Base-by-base conservation (phyloP, 2,113 vertebrate species). In the Chionis minor region DNA sequence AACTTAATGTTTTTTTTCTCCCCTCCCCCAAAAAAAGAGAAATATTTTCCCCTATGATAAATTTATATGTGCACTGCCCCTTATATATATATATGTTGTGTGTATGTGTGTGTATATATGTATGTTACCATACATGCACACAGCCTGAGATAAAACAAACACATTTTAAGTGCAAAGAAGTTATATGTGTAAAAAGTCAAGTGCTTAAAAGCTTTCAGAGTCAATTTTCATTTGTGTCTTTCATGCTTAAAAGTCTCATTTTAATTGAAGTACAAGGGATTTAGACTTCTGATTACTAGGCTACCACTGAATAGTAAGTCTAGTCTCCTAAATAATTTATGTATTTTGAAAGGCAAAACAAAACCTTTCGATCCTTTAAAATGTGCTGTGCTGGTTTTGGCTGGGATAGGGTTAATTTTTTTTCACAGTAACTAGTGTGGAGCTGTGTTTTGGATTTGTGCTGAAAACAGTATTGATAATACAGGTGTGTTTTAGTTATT, bases 1-100 rank as follows among this genome's bases (percentile, higher is more conserved):
- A 81, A 44, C 8, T 35, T 70, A 30, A 24, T 2, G 9, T 35
- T 55, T 49, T 47, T 1, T 58, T 89, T 47, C 12, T 19, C 6
- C n/a, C n/a, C n/a, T n/a, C n/a, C n/a, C n/a, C n/a, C 63, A 62
- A 38, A 8, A 65, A 27, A 27, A 4, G 0, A 56, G 62, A 32
- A 77, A 28, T 33, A 22, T 26, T 62, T 54, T 42, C 61, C 12
- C 16, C 4, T 44, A 1, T 14, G 21, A 73, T 54, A 75, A 38
- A 58, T 52, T 32, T 65, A 44, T 33, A 62, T 2, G 12, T 3
- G 0, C 6, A 4, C 2, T 0, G 3, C 1, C 1, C 44, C 42
- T 44, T 44, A n/a, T n/a, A n/a, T n/a, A n/a, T n/a, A n/a, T 23
- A 20, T 23, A 10, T 38, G 0, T 44, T 11, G 14, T 44, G 12